Conservation (phyloP, 2,888 invertebrate species). For the Macrophya alboannulata region DNA sequence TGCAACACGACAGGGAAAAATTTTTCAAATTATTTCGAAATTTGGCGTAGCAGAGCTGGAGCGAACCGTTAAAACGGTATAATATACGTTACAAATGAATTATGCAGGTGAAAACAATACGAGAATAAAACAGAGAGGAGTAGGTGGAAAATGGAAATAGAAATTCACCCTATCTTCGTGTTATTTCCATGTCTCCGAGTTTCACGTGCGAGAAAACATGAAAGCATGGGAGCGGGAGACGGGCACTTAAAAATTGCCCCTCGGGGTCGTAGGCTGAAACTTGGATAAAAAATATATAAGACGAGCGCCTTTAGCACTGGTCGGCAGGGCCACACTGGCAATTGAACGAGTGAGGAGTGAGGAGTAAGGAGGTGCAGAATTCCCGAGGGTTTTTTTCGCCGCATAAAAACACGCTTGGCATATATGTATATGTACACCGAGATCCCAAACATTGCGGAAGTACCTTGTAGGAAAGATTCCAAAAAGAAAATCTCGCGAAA, state of each 20-base stretch:
- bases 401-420: neutral
- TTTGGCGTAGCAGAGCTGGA: neutral
- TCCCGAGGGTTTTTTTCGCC: conserved; percentile 5
- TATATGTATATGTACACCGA: neutral
- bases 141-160: conserved; percentile 38
- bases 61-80: neutral
- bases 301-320: conserved; percentile 4
- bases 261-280: conserved; percentile 36
- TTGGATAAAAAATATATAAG: conserved; percentile 34
- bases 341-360: conserved; percentile 12
- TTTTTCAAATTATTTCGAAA: neutral
- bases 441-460: conserved; percentile 6
- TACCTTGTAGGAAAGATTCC: neutral
- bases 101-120: conserved; percentile 1
- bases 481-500: conserved; percentile 26
- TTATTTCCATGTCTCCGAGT: conserved; percentile 30
- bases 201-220: conserved; percentile 40
- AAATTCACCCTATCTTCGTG: conserved; percentile 19
- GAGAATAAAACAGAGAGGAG: neutral
- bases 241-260: conserved; percentile 47
- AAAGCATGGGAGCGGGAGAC: neutral
- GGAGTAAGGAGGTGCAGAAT: neutral
- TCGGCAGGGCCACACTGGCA: conserved; percentile 16
- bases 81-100: neutral
- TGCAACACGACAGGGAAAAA: neutral